These are phyloP conservation scores for Poecilia latipinna DNA, from an alignment of 2,113 vertebrate genomes.

Conservation along the genomic window DNA sequence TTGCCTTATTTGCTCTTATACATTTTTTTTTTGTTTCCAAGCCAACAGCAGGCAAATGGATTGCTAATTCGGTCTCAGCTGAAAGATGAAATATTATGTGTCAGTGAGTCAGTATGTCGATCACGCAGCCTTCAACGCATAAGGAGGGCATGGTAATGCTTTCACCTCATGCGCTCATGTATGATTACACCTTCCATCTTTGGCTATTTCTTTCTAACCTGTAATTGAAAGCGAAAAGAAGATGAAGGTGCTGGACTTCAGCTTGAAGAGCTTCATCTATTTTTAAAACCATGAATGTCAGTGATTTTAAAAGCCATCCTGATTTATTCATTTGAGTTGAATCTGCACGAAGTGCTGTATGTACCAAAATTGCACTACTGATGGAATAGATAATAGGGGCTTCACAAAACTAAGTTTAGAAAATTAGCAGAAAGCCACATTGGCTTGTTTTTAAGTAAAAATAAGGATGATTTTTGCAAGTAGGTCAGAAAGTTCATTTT, in stretches of 20 bases:
- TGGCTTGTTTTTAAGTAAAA: too few species aligned
- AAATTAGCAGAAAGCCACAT: too few species aligned
- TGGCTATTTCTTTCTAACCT: neutral
- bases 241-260: neutral
- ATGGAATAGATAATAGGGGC: too few species aligned
- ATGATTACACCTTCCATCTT: neutral
- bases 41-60: constrained; percentile 11
- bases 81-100: constrained; percentile 13
- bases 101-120: constrained; percentile 24
- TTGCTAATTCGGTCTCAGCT: constrained; percentile 23
- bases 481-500: too few species aligned
- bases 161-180: constrained; percentile 9
- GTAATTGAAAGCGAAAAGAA: constrained; percentile 15
- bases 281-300: neutral
- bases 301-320: neutral
- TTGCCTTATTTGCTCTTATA: constrained; percentile 10
- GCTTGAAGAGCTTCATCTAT: neutral
- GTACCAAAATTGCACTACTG: neutral
- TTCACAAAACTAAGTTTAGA: too few species aligned
- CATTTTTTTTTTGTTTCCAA: constrained; percentile 3
- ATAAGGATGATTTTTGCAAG: too few species aligned
- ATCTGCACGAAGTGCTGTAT: too few species aligned
- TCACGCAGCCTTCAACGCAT: constrained; percentile 20
- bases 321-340: neutral
- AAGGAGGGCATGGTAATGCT: neutral